Evolutionary conservation across 2,888 invertebrate genomes (phyloP), one percentile per base, ranked within the genome.

Genomic region (Eumerus sabulonum): DNA sequence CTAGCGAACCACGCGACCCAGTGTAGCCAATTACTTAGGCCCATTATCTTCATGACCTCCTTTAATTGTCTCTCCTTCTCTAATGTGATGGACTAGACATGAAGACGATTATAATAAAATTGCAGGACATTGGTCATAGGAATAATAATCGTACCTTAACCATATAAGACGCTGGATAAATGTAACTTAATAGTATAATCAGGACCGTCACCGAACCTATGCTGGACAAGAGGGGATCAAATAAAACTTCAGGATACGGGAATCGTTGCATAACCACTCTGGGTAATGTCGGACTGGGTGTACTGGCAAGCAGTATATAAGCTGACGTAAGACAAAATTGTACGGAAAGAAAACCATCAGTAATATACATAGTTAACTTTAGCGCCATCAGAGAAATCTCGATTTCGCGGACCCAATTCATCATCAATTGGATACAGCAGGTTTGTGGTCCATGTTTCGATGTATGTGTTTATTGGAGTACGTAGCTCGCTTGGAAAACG

Each of bases 1-100:
- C 95, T 95, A 47, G 93, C 90, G 87, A 95, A 96, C 95, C 96
- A 96, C 1, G 96, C 95, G 0, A 91, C 86, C 96, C 97, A 97
- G 84, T 96, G 94, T 82, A 96, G 89, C 93, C 94, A 95, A 62
- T 93, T 93, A 36, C 92, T 91, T 27, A 97, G 89, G 1, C 97
- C 97, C 94, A 96, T 96, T 89, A 97, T 95, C 90, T 96, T 96
- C 95, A 97, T 94, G 0, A 95, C 93, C 91, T 97, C 96, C 94
- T 96, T 88, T 1, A 93, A 85, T 64, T 91, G 90, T 60, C 90
- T 89, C 83, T 93, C 93, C 85, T 93, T 93, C 84, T 93, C 93
- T 47, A 90, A 88, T 0, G 92, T 91, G 19, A 93, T 86, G 54
- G 85, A 85, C 85, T 86, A 27, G 27, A 27, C n/a, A n/a, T 27